Conservation (phyloP, 2,113 vertebrate species). For the Coturnix japonica region DNA sequence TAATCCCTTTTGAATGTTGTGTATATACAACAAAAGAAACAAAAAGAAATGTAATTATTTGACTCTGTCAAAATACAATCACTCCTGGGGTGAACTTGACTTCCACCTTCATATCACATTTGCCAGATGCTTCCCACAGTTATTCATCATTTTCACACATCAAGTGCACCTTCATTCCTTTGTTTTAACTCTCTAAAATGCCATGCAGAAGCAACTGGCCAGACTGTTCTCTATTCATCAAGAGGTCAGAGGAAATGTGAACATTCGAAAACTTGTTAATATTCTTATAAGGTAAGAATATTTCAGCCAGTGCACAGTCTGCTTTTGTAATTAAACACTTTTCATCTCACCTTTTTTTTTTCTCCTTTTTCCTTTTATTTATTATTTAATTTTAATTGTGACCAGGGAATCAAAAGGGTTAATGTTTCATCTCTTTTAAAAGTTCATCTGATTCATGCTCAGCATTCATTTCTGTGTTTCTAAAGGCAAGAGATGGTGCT, state of each 20-base stretch:
- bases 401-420: background rate
- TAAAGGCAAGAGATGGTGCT: background rate
- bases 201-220: background rate
- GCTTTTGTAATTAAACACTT: background rate
- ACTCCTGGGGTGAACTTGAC: background rate
- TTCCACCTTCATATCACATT: background rate
- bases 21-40: background rate
- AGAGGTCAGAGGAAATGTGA: background rate
- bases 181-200: constrained; percentile 16
- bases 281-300: background rate
- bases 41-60: background rate
- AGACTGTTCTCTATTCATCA: background rate
- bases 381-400: background rate
- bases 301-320: background rate
- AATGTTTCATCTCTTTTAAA: background rate
- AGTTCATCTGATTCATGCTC: background rate
- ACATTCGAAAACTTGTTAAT: background rate
- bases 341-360: background rate
- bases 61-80: background rate
- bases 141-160: constrained; percentile 1
- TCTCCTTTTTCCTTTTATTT: background rate
- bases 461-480: background rate
- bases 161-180: background rate
- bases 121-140: background rate
- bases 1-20: background rate